Evolutionary conservation across 2,888 invertebrate species (phyloP).

Genomic region (Andricus quercusramuli): DNA sequence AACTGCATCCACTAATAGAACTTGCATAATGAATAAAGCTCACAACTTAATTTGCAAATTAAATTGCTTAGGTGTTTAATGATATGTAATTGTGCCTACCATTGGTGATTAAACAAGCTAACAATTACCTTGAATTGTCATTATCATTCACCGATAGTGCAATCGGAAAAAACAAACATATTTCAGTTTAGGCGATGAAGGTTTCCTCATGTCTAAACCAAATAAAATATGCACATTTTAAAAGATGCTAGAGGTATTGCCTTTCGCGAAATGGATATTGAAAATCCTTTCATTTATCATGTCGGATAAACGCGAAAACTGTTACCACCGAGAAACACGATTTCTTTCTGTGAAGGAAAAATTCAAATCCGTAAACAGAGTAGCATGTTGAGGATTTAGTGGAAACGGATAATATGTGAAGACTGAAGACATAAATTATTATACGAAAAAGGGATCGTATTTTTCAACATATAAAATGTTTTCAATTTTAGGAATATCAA

Average conservation of each 20-base stretch:
- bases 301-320: constrained; percentile 18
- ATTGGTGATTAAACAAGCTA: background rate
- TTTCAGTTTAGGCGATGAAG: background rate
- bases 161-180: background rate
- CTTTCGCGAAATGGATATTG: constrained; percentile 15
- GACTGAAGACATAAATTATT: background rate
- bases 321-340: background rate
- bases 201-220: background rate
- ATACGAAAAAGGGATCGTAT: background rate
- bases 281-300: constrained; percentile 17
- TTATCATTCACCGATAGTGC: background rate
- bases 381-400: background rate
- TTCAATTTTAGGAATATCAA: too few relatives aligned
- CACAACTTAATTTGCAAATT: background rate
- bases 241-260: background rate
- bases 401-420: background rate
- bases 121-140: background rate
- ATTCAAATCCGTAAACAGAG: background rate
- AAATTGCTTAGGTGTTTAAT: background rate
- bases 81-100: background rate
- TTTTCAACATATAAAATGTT: background rate
- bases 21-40: constrained; percentile 15
- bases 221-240: background rate
- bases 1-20: constrained; percentile 9
- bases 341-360: constrained; percentile 16